These are phyloP conservation scores for Drosophila lacertosa DNA, from an alignment of 1,140 invertebrate genomes.

Conservation along the genomic window DNA sequence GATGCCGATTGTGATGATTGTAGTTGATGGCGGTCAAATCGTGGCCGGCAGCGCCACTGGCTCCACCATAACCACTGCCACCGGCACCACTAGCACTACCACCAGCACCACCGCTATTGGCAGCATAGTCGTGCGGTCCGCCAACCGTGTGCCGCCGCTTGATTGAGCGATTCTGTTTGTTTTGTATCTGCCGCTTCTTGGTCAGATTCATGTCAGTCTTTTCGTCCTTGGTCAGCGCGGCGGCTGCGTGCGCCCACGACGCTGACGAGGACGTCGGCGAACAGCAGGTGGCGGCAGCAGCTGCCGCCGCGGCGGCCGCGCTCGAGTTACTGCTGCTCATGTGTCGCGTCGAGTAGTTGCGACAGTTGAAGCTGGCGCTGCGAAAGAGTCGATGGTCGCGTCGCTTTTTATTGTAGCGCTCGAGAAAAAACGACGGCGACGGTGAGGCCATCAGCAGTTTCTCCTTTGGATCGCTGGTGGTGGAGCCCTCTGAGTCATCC, in stretches of 20 bases:
- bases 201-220: slow-evolving; percentile 92
- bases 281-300: slow-evolving; percentile 51
- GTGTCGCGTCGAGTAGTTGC: slow-evolving; percentile 77
- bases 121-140: slow-evolving; percentile 91
- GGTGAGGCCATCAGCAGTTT: slow-evolving; percentile 65
- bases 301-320: slow-evolving; percentile 25
- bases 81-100: neutral
- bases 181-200: slow-evolving; percentile 88
- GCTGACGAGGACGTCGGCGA: slow-evolving; percentile 51
- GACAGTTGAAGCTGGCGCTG: slow-evolving; percentile 82
- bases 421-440: slow-evolving; percentile 80
- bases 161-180: slow-evolving; percentile 87
- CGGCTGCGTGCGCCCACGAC: slow-evolving; percentile 35
- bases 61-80: slow-evolving; percentile 2
- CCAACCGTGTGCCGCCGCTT: slow-evolving; percentile 96
- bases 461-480: slow-evolving; percentile 83
- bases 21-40: slow-evolving; percentile 69
- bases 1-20: slow-evolving; percentile 72
- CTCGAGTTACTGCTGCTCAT: slow-evolving; percentile 33
- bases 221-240: slow-evolving; percentile 90
- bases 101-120: slow-evolving; percentile 43
- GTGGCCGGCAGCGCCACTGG: slow-evolving; percentile 32
- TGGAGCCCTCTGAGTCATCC: slow-evolving; percentile 83
- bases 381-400: slow-evolving; percentile 82
- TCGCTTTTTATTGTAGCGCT: slow-evolving; percentile 83